Percentiles rank a stretch among this genome's conserved stretches.
Conservation (phyloP, 2,797 vertebrate genomes). For the Hybognathus amarus region DNA sequence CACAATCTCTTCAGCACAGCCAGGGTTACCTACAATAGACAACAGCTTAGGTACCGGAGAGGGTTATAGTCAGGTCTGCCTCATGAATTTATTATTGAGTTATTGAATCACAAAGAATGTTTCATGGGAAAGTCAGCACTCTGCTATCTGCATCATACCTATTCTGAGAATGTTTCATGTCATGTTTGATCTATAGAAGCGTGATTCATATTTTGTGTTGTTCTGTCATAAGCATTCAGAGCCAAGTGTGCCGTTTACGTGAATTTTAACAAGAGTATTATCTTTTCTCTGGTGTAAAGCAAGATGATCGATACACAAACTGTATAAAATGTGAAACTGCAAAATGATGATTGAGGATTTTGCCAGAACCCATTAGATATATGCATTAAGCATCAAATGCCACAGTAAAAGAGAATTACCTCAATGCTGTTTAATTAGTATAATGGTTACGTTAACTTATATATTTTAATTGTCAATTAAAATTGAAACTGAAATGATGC, state of each 20-base stretch:
- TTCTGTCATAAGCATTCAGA: slow-evolving; percentile 30
- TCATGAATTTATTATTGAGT: slow-evolving; percentile 49
- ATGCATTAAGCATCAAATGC: slow-evolving; percentile 70
- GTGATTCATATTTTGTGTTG: not conserved
- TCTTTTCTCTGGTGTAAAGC: not conserved
- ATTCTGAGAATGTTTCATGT: slow-evolving; percentile 38
- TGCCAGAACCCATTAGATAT: slow-evolving; percentile 67
- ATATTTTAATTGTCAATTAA: slow-evolving; percentile 80
- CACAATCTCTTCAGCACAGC: slow-evolving; percentile 43
- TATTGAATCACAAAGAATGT: slow-evolving; percentile 42
- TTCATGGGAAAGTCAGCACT: slow-evolving; percentile 35
- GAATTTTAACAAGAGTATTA: not conserved
- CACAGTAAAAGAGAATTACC: slow-evolving; percentile 65
- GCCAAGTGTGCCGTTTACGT: not conserved
- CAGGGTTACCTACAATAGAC: slow-evolving; percentile 40
- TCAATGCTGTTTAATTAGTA: slow-evolving; percentile 74
- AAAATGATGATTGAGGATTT: slow-evolving; percentile 29
- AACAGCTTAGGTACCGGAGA: slow-evolving; percentile 24
- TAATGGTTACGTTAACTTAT: slow-evolving; percentile 76
- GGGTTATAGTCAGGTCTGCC: slow-evolving; percentile 39
- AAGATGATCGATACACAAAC: slow-evolving; percentile 19
- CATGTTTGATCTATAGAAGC: slow-evolving; percentile 22
- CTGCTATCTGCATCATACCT: not conserved
- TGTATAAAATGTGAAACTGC: not conserved
- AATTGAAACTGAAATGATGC: slow-evolving; percentile 74